These are phyloP conservation scores for Coptodon bakossiorum DNA, from an alignment of 2,113 vertebrate species.

Conservation along the genomic window DNA sequence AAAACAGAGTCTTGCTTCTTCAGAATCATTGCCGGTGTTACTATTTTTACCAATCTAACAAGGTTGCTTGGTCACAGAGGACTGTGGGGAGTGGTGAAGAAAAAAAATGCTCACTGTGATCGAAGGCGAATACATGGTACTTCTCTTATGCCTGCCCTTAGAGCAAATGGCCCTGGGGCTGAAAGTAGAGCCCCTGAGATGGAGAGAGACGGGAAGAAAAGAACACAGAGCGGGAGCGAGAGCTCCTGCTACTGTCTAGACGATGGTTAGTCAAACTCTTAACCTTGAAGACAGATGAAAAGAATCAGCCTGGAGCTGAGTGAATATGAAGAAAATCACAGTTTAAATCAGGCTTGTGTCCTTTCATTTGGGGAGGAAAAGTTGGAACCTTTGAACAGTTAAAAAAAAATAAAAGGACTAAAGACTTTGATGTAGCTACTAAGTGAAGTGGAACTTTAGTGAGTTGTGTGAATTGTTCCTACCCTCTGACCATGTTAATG, in stretches of 20 bases:
- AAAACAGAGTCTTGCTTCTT: conserved; percentile 8
- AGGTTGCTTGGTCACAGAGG: conserved; percentile 52
- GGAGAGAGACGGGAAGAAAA: not conserved
- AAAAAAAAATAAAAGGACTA: not conserved
- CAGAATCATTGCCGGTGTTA: conserved; percentile 31
- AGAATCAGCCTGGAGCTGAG: conserved; percentile 10
- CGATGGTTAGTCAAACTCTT: conserved; percentile 21
- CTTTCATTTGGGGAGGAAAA: not conserved
- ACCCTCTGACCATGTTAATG: not conserved
- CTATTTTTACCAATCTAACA: conserved; percentile 64
- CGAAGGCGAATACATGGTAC: conserved; percentile 13
- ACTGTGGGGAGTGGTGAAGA: not conserved
- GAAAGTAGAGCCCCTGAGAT: not conserved
- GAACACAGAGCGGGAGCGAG: not conserved
- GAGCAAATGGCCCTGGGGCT: conserved; percentile 5
- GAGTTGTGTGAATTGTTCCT: not conserved
- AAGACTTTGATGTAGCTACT: not conserved
- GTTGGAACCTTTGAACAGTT: conserved; percentile 11
- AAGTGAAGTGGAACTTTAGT: not conserved
- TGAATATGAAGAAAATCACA: not conserved
- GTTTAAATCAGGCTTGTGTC: conserved; percentile 11
- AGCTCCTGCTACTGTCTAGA: not conserved
- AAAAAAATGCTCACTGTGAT: conserved; percentile 28
- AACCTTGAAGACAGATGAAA: conserved; percentile 35
- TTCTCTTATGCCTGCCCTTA: conserved; percentile 12